These are phyloP conservation scores for Caenorhabditis zanzibari DNA, from an alignment of 2,888 invertebrate genomes.

Conservation along the genomic window DNA sequence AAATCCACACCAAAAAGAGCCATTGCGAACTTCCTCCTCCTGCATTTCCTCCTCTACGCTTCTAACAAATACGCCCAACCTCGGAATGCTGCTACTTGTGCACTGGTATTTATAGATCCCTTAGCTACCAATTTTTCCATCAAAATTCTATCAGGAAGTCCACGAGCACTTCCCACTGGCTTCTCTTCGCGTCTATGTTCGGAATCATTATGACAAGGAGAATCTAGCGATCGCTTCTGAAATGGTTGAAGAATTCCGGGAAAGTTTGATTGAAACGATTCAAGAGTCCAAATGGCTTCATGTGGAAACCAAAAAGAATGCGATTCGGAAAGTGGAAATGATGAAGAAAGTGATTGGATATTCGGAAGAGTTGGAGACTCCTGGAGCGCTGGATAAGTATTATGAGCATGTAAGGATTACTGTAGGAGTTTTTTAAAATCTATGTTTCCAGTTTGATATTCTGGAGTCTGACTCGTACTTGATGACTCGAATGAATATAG, in stretches of 20 bases:
- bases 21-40: background rate
- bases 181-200: background rate
- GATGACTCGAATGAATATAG: background rate
- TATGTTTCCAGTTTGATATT: background rate
- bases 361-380: background rate
- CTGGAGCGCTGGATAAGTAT: slow-evolving; percentile 1
- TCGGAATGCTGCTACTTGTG: too few relatives aligned
- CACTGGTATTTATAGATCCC: background rate
- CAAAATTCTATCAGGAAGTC: slow-evolving; percentile 13
- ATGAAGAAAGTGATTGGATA: slow-evolving; percentile 8
- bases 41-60: background rate
- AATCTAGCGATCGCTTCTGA: background rate
- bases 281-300: slow-evolving; percentile 9
- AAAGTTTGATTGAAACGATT: background rate
- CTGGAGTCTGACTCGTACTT: background rate
- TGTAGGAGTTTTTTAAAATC: background rate
- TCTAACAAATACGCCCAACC: too few relatives aligned
- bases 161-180: background rate
- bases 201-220: slow-evolving; percentile 3
- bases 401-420: background rate
- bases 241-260: background rate
- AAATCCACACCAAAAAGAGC: background rate
- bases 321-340: slow-evolving; percentile 1
- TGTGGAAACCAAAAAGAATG: background rate
- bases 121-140: too few relatives aligned